A percentile compares a stretch with the other conserved stretches of the same genome.
Conservation (phyloP, 1,140 invertebrate species). For the Drosophila serrata region DNA sequence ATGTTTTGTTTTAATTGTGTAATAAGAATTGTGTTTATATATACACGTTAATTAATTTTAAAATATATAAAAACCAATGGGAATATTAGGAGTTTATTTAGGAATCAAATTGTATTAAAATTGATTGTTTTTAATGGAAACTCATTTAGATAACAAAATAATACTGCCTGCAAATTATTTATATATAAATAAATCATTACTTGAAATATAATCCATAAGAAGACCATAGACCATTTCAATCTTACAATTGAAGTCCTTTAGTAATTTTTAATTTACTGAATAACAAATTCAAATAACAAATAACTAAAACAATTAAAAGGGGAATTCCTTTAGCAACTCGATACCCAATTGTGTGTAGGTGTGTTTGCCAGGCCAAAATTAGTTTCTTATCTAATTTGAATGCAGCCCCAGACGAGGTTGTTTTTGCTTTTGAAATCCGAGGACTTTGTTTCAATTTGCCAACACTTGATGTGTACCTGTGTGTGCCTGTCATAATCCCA, state of each 20-base stretch:
- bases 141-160: background rate
- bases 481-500: constrained; percentile 19
- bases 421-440: constrained; percentile 3
- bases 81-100: background rate
- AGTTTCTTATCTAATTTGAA: constrained; percentile 32
- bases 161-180: background rate
- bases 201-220: background rate
- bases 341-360: constrained; percentile 5
- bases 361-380: constrained; percentile 9
- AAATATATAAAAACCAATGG: background rate
- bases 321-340: background rate
- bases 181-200: background rate
- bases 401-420: constrained; percentile 6
- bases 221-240: background rate
- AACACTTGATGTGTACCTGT: constrained; percentile 32
- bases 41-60: background rate
- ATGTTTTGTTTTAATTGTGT: background rate
- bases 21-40: background rate
- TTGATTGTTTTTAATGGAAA: background rate
- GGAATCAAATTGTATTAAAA: background rate
- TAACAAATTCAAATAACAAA: background rate
- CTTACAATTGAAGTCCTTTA: background rate
- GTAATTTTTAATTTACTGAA: background rate
- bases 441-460: constrained; percentile 50
- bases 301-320: background rate